These are phyloP conservation scores for Ginglymostoma cirratum DNA, from an alignment of 2,113 vertebrate genomes.

Conservation along the genomic window DNA sequence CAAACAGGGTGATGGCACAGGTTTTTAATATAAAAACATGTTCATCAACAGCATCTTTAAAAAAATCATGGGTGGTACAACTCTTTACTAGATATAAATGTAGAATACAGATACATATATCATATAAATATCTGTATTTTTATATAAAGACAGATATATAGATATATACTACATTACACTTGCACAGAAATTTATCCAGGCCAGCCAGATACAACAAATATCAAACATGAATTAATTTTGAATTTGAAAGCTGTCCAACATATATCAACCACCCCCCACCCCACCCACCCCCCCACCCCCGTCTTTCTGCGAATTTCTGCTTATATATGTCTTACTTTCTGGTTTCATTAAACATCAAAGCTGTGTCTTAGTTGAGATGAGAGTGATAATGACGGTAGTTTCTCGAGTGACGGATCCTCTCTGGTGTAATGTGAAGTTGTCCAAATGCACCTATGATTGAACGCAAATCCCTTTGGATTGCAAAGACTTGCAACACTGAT, in stretches of 20 bases:
- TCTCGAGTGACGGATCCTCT: no score
- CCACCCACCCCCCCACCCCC: no score
- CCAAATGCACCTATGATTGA: background rate
- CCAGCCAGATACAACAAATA: slow-evolving; percentile 89
- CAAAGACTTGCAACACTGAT: no score
- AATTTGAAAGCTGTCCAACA: background rate
- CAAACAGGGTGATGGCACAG: slow-evolving; percentile 57
- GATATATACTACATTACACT: slow-evolving; percentile 70
- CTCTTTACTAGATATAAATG: slow-evolving; percentile 51
- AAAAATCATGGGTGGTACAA: slow-evolving; percentile 72
- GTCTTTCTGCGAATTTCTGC: slow-evolving; percentile 39
- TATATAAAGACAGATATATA: slow-evolving; percentile 16
- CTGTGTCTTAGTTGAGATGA: background rate
- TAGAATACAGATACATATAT: slow-evolving; percentile 33
- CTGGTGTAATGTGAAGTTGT: background rate
- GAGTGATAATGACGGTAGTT: background rate
- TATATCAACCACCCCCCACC: background rate
- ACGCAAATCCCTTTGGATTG: background rate
- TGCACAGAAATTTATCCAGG: slow-evolving; percentile 83
- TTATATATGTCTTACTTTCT: slow-evolving; percentile 53
- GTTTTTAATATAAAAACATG: slow-evolving; percentile 84
- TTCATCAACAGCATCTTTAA: slow-evolving; percentile 62
- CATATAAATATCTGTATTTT: background rate
- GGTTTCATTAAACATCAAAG: slow-evolving; percentile 50
- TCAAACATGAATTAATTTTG: slow-evolving; percentile 53